Base-by-base conservation (phyloP, 2,113 vertebrate genomes). In the Tupaia tana region DNA sequence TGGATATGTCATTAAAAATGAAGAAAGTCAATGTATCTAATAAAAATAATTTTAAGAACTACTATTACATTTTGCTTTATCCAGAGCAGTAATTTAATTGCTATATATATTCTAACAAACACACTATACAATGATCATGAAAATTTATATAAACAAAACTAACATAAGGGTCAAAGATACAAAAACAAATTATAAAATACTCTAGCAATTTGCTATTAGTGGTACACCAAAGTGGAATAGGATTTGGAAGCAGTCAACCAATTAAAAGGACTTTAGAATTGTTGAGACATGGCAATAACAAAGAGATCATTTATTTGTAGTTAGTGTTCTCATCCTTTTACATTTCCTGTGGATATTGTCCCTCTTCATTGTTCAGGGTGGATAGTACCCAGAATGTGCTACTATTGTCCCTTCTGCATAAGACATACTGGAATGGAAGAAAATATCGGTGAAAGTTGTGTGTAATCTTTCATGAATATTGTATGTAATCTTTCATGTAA, bases 41-140 rank as follows among this genome's bases (percentile, higher is more conserved):
- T 84, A 29, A 84, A 90, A 93, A 74, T 58, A 69, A 52, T 87
- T 93, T 82, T 29, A 90, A 83, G 90, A 82, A 69, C n/a, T 85
- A 2, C 5, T 92, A 63, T 73, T 69, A 9, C 18, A n/a, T 52
- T 59, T 67, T 79, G 7, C 9, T 74, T 84, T 31, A 92, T 73
- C 25, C 59, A 85, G 84, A 29, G 15, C 77, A 73, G 79, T 95
- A 4, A 29, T 54, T 80, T 71, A 69, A 71, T 61, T 27, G 9
- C 29, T 29, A 0, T 27, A 18, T 82, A 4, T 66, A 82, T 52
- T 92, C 67, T 88, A 77, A 78, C 0, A 56, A 20, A 63, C 20
- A 58, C 7, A 9, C 7, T 43, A 1, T 34, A 24, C 18, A 20
- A 73, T 29, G 6, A 69, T 29, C 3, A 13, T 83, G 20, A 86